A percentile compares a stretch with the other conserved stretches of the same genome.
These are phyloP conservation scores for Capromys pilorides DNA, from an alignment of 2,797 vertebrate species.

Conservation along the genomic window DNA sequence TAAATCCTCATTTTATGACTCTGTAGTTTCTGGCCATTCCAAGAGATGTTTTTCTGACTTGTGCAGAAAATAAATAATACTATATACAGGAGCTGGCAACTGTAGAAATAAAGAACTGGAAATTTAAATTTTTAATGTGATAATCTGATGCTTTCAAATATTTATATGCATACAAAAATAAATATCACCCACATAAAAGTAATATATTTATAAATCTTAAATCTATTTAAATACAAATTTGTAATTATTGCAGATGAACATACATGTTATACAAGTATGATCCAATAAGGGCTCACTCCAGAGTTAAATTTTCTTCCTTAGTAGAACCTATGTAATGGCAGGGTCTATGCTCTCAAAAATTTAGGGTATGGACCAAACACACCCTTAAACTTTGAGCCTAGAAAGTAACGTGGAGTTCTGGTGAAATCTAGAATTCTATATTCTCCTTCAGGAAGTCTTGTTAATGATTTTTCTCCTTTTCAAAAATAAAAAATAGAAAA, in stretches of 20 bases:
- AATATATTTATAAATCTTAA: not conserved
- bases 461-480: constrained; percentile 7
- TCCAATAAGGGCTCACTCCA: not conserved
- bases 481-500: no score
- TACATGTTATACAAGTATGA: not conserved
- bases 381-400: constrained; percentile 65
- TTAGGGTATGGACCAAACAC: constrained; percentile 61
- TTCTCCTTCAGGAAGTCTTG: constrained; percentile 58
- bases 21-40: constrained; percentile 50
- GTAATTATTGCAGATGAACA: not conserved
- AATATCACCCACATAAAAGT: not conserved
- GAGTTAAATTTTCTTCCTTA: not conserved
- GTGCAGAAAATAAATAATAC: constrained; percentile 47
- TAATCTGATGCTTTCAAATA: not conserved
- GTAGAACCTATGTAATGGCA: constrained; percentile 52
- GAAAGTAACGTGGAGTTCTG: constrained; percentile 57
- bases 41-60: constrained; percentile 66
- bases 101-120: not conserved
- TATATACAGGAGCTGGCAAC: constrained; percentile 60
- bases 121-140: not conserved
- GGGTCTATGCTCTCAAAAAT: constrained; percentile 51
- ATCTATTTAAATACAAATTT: not conserved
- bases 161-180: not conserved
- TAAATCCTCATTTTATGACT: constrained; percentile 19
- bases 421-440: constrained; percentile 32